phyloP scores from a whole-genome alignment of 2,888 invertebrate genomes.

The Phragmatobia fuliginosa region DNA sequence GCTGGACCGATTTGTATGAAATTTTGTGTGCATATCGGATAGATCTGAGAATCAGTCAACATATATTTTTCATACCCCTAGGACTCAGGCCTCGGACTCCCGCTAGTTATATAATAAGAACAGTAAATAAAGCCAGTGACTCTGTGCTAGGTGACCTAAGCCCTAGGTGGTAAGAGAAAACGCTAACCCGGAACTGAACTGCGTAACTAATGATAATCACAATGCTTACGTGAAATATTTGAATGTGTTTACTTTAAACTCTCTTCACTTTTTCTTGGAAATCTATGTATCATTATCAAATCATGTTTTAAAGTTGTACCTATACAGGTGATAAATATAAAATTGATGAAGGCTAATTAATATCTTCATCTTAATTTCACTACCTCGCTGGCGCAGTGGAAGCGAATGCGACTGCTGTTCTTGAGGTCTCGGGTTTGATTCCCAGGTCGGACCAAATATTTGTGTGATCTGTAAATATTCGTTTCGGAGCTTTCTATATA shows the following conservation, averaged over 20 bases:
- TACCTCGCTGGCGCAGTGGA: too few relatives aligned
- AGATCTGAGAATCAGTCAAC: too few relatives aligned
- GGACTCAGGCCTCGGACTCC: too few relatives aligned
- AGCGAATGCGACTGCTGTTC: too few relatives aligned
- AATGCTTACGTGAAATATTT: constrained; percentile 14
- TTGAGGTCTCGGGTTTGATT: too few relatives aligned
- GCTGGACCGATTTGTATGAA: too few relatives aligned
- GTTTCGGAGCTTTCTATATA: too few relatives aligned
- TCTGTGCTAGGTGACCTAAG: constrained; percentile 39
- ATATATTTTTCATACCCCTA: too few relatives aligned
- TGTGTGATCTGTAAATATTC: too few relatives aligned
- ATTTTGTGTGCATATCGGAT: too few relatives aligned
- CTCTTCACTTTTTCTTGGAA: not conserved
- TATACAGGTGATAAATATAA: not conserved
- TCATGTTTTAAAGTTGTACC: not conserved
- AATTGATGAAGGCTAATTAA: not conserved
- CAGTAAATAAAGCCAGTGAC: constrained; percentile 16
- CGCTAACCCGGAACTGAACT: constrained; percentile 41
- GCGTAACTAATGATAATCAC: constrained; percentile 22
- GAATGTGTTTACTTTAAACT: constrained; percentile 2
- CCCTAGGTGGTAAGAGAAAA: constrained; percentile 32
- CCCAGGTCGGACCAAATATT: too few relatives aligned
- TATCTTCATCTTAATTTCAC: too few relatives aligned
- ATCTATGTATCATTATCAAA: not conserved
- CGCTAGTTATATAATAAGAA: constrained; percentile 23